Evolutionary conservation across 1,140 invertebrate genomes (phyloP), one percentile per base, ranked within the genome.

Genomic region (Leptinotarsa lineolata): DNA sequence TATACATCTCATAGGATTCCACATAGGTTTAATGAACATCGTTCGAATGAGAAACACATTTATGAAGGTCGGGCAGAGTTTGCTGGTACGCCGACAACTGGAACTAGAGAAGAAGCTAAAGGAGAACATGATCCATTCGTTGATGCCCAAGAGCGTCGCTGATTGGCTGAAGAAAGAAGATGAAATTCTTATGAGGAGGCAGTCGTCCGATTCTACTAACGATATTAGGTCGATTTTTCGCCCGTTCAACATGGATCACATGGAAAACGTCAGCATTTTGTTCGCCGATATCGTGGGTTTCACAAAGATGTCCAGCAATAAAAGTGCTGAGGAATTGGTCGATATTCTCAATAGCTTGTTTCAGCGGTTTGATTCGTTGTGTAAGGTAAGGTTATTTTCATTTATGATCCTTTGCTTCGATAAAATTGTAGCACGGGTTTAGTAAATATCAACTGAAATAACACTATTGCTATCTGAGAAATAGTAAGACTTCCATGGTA

Each of bases 271-370:
- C 21, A 97, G 95, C 83, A 99, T 99, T 79, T 84, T 99, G n/a
- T 99, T 99, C 84, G 97, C 97, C 44, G 97, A 99, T 84, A 98
- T 99, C 81, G 96, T 98, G 20, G 97, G 97, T 5, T 99, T 99
- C 84, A 99, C 97, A 0, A 93, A 92, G 81, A 99, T 99, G 97
- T 95, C 95, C 64, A 97, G 95, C 60, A 98, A 96, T 75, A 99
- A 99, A 87, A 92, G 91, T 86, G 91, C 96, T 67, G 95, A 94
- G 80, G 92, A 95, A 85, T 85, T 96, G 46, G 94, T 96, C 3
- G 91, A 91, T 75, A 94, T 98, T 74, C 87, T 99, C 2, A 98
- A 98, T 84, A 96, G 98, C 87, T 85, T 99, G 30, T 99, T 99
- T 86, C 97, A 97, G 81, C 88, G 97, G 70, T 99, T 99, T 85